Percentiles rank a stretch among this genome's conserved stretches.
These are phyloP conservation scores for Syngnathus floridae DNA, from an alignment of 2,113 vertebrate species.

Conservation along the genomic window DNA sequence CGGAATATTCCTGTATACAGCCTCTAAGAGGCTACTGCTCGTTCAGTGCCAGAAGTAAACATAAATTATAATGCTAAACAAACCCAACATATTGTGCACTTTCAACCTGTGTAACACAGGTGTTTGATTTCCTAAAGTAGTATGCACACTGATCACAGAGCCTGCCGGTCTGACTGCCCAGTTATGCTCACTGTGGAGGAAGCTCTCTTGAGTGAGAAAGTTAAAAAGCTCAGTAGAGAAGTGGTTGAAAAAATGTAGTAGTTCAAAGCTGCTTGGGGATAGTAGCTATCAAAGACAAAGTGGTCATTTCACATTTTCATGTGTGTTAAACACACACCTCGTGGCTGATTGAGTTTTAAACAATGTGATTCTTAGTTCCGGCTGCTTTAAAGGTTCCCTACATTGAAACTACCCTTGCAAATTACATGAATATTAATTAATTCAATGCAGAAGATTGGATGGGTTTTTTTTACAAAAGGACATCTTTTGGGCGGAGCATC, in stretches of 20 bases:
- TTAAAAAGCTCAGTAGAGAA: constrained; percentile 31
- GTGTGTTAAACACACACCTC: constrained; percentile 5
- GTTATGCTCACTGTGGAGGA: constrained; percentile 24
- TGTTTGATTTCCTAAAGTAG: constrained; percentile 41
- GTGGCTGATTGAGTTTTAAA: constrained; percentile 13
- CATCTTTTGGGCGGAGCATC: background rate
- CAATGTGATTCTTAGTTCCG: background rate
- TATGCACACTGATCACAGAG: constrained; percentile 39
- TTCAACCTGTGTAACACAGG: constrained; percentile 47
- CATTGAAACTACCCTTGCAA: constrained; percentile 5
- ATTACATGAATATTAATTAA: constrained; percentile 22
- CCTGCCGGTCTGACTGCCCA: constrained; percentile 38
- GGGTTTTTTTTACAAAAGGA: background rate
- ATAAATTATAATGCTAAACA: too few species aligned
- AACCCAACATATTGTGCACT: constrained; percentile 9
- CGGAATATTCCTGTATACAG: too few species aligned
- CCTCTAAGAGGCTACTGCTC: too few species aligned
- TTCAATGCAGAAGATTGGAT: background rate
- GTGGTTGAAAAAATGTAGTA: constrained; percentile 11
- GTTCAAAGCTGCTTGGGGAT: background rate
- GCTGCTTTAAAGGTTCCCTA: constrained; percentile 6
- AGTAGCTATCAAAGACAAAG: background rate
- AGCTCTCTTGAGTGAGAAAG: constrained; percentile 34
- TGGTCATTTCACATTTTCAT: background rate
- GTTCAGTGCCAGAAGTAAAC: too few species aligned